Conservation (phyloP, 2,888 invertebrate genomes). For the Resseliella maxima region DNA sequence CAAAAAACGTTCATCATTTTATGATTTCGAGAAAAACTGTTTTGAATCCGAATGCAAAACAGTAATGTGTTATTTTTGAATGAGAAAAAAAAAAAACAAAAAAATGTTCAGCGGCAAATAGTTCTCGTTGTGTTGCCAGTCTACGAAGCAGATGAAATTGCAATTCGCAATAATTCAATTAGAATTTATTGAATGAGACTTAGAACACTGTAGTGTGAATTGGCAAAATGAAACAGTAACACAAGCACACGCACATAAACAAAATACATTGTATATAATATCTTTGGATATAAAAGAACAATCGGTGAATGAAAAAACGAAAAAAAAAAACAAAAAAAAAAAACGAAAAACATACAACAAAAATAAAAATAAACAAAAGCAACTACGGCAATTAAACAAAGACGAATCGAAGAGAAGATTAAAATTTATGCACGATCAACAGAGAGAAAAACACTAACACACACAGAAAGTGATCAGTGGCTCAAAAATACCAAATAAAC, state of each 20-base stretch:
- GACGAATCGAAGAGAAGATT: background rate
- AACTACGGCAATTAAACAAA: constrained; percentile 14
- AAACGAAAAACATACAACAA: too few relatives aligned
- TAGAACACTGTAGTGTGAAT: background rate
- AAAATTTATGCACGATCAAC: constrained; percentile 15
- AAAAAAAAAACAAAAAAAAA: background rate
- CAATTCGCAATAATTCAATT: background rate
- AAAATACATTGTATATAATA: background rate
- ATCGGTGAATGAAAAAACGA: background rate
- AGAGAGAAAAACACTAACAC: constrained; percentile 29
- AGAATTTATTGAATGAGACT: background rate
- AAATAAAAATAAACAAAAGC: constrained; percentile 24
- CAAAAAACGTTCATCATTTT: too few relatives aligned
- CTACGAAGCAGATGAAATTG: background rate
- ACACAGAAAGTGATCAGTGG: background rate
- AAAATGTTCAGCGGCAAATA: background rate
- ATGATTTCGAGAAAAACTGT: background rate
- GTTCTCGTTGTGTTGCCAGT: background rate
- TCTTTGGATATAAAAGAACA: constrained; percentile 13
- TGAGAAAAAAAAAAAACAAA: background rate
- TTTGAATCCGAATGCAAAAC: background rate
- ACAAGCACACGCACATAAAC: background rate
- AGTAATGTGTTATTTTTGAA: background rate
- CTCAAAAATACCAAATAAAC: background rate
- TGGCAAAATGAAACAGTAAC: background rate